phyloP scores from a whole-genome alignment of 2,797 vertebrate genomes.

The Hypotaenidia philippensis region DNA sequence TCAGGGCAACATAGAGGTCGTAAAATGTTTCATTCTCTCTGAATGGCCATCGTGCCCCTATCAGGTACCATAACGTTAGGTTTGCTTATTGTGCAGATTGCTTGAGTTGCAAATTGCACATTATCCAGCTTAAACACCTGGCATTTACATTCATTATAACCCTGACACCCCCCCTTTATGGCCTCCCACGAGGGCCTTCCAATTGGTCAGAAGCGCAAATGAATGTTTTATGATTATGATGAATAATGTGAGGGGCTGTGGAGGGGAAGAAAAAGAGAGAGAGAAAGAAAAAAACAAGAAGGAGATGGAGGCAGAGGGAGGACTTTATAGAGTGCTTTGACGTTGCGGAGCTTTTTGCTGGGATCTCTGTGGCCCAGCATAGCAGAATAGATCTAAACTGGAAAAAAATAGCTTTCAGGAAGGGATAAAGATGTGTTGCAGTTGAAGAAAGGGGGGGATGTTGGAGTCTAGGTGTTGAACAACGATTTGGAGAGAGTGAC shows the following conservation, averaged over 20 bases:
- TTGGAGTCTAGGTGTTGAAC: not conserved
- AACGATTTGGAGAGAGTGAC: accelerated
- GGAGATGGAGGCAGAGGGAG: not conserved
- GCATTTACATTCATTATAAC: constrained; percentile 80
- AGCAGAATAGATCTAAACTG: not conserved
- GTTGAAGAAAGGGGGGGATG: not conserved
- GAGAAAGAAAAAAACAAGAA: not conserved
- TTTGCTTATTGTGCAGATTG: constrained; percentile 81
- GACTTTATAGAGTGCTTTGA: not conserved
- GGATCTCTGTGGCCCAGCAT: accelerated
- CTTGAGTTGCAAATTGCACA: constrained; percentile 81
- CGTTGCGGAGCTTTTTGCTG: not conserved
- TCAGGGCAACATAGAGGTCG: constrained; percentile 71
- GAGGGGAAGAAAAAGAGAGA: not conserved
- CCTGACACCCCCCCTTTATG: constrained; percentile 71
- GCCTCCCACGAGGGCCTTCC: constrained; percentile 72
- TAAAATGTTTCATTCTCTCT: constrained; percentile 78
- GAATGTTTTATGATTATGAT: constrained; percentile 81
- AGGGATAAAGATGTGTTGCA: not conserved
- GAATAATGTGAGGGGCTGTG: constrained; percentile 61
- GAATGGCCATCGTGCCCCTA: constrained; percentile 74
- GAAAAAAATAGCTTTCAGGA: not conserved
- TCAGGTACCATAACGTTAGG: constrained; percentile 80
- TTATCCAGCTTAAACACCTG: constrained; percentile 76
- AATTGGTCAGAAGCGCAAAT: constrained; percentile 79